Evolutionary conservation across 2,113 vertebrate species (phyloP), one percentile per base, ranked within the genome.

Genomic region (Vombatus ursinus): DNA sequence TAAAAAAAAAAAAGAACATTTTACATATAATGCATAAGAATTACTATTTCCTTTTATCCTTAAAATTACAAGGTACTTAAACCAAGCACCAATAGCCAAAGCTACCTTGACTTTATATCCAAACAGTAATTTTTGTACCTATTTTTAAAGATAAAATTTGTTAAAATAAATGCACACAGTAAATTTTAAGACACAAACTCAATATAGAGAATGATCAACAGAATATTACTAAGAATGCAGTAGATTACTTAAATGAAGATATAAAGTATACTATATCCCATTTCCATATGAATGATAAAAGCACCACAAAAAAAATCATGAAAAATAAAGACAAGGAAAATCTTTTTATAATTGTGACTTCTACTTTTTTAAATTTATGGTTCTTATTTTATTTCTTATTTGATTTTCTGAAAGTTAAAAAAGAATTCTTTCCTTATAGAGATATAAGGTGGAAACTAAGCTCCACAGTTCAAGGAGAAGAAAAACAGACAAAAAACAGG

Each of bases 1-100:
- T 90, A 93, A 98, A 98, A 95, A 96, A 98, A 7, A 96, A 94
- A 97, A 14, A 97, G 93, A 97, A 97, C 57, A 97, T 50, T 98
- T 97, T 95, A 98, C 89, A 97, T 92, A 90, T 31, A 96, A 96
- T 84, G 57, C 92, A 50, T 90, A 96, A 14, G 23, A 97, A 0
- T 10, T 89, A 95, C 91, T n/a, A 94, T 28, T 94, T 94, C 89
- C 94, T 22, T 52, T 37, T 93, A 68, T 95, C 95, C 52, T 61
- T 96, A 93, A 95, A 50, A 96, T n/a, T 89, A 96, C n/a, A 97
- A 94, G 22, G 94, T 23, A 48, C 51, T 97, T 44, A 95, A 95
- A 95, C 91, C 47, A 97, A 96, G 49, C 22, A n/a, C 61, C 61
- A 68, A n/a, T 19, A n/a, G 11, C 14, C 37, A 77, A 77, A 77